Evolutionary conservation across 1,140 invertebrate species (phyloP), one percentile per base, ranked within the genome.

Genomic region (Zaprionus tsacasi): DNA sequence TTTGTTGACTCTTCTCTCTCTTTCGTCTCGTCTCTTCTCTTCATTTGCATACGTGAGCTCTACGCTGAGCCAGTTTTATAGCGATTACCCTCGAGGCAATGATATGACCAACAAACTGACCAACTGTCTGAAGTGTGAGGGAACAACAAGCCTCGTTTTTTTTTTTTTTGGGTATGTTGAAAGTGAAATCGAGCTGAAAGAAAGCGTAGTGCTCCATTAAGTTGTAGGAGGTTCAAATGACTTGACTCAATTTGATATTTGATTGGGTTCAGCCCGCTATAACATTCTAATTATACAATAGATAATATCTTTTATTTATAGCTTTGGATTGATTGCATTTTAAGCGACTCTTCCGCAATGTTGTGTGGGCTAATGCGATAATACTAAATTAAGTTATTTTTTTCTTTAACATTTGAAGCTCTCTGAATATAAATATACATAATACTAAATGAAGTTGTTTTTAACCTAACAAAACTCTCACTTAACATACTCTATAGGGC

Each of bases 121-220:
- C 15, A 67, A 38, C 13, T 21, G n/a, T 15, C n/a, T 13, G 15
- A 17, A 21, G 36, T 35, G n/a, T 40, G 38, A 30, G 52, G 36
- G 13, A 52, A 52, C 57, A 71, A 67, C 55, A 40, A 58, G 70
- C 15, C 70, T 72, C 15, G 65, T 60, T 78, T 82, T 75, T 70
- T 56, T 40, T 50, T 50, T 38, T 64, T 54, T 36, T 30, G 6
- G 0, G 33, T 8, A 7, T 30, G 13, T 15, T 30, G 80, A 87
- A 87, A 87, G 82, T 87, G 82, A 87, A 87, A 87, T 69, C 56
- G 27, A 30, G 54, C 17, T 50, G 76, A 88, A 83, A 77, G 82
- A 87, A 87, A 87, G 83, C 71, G 85, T 67, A 25, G 43, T 70
- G 76, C 35, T 55, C 70, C 79, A 86, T 88, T 88, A 83, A 82